Evolutionary conservation across 2,113 vertebrate genomes (phyloP).

Genomic region (Calidris pygmaea): DNA sequence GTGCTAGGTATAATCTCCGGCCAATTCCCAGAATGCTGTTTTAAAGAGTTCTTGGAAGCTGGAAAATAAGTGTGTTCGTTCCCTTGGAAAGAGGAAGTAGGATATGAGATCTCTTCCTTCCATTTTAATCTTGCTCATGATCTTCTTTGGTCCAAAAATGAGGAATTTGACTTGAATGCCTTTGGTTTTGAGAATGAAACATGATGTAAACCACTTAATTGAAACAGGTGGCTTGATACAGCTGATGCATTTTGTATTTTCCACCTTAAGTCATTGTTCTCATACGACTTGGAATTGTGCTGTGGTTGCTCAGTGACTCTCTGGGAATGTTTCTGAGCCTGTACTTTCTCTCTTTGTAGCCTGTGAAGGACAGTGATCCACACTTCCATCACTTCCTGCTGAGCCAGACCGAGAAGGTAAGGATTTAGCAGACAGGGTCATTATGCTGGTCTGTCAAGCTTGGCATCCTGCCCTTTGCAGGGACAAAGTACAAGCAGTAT

Average conservation of each 20-base stretch:
- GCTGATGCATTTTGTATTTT: not conserved
- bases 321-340: slow-evolving; percentile 47
- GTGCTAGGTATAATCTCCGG: not conserved
- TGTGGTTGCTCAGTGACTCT: not conserved
- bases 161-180: not conserved
- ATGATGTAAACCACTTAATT: not conserved
- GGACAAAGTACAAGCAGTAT: not conserved
- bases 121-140: not conserved
- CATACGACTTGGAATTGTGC: not conserved
- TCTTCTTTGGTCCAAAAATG: not conserved
- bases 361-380: slow-evolving; percentile 91
- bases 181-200: not conserved
- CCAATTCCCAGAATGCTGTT: not conserved
- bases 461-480: not conserved
- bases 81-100: not conserved
- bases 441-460: not conserved
- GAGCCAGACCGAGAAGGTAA: slow-evolving; percentile 98
- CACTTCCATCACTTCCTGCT: slow-evolving; percentile 98
- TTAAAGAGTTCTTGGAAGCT: not conserved
- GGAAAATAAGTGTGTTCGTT: not conserved
- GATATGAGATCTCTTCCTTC: not conserved
- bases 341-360: slow-evolving; percentile 83
- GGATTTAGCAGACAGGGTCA: slow-evolving; percentile 25
- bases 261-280: not conserved
- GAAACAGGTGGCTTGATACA: not conserved